phyloP scores from a whole-genome alignment of 1,140 invertebrate genomes.

The Neodiprion lecontei region DNA sequence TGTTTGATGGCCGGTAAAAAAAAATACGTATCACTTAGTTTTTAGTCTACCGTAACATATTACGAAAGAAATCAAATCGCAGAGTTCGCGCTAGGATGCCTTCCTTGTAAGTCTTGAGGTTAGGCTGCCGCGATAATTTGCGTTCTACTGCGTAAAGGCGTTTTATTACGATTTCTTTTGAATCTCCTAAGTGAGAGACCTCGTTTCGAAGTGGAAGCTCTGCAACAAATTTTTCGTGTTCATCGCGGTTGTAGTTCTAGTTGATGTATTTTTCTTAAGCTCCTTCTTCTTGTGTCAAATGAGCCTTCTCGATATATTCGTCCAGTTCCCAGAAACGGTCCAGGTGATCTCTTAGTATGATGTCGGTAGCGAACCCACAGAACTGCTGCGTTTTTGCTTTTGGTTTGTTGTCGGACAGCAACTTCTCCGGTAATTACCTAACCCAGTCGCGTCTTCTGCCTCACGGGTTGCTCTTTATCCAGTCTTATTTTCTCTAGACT shows the following conservation, averaged over 20 bases:
- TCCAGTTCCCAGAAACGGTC: conserved; percentile 3
- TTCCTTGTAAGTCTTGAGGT: conserved; percentile 13
- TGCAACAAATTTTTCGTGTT: conserved; percentile 12
- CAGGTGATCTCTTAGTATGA: neutral
- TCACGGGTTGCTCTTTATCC: neutral
- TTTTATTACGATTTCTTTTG: conserved; percentile 34
- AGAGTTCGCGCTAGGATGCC: too few species aligned
- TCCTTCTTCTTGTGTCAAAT: neutral
- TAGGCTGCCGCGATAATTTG: conserved; percentile 38
- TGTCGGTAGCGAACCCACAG: neutral
- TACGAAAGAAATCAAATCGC: too few species aligned
- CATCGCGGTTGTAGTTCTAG: neutral
- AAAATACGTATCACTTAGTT: too few species aligned
- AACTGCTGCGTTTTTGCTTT: neutral
- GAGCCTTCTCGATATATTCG: neutral
- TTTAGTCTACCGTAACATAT: too few species aligned
- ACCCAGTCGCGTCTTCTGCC: neutral
- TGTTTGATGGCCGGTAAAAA: too few species aligned
- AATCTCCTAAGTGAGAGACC: conserved; percentile 35
- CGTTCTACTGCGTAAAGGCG: conserved; percentile 42
- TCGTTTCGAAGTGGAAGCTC: conserved; percentile 9
- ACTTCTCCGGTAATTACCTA: neutral
- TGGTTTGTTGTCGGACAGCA: neutral
- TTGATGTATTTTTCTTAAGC: neutral
- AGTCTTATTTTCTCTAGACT: neutral